Base-by-base conservation (phyloP, 1,140 invertebrate species). In the Camponotus vicinus region DNA sequence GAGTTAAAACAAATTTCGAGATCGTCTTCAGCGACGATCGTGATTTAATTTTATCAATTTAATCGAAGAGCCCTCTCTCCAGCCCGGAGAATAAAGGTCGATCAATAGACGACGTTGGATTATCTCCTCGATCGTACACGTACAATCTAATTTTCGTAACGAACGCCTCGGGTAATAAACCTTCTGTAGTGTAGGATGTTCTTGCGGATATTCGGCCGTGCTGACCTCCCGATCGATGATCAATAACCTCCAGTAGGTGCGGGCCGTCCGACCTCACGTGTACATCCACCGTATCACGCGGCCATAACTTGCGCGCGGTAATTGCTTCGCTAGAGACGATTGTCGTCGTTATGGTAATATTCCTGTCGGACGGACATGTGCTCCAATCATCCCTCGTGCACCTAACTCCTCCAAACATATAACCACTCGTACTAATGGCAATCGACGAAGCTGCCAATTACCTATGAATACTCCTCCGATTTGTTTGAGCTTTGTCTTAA, bases 301-400 rank as follows among this genome's bases (percentile, higher is more conserved):
- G 83, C 86, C 82, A 87, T 87, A 87, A 85, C 86, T 87, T 49
- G 86, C 49, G 55, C 86, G 45, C 73, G 73, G 86, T 87, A 87
- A 87, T 87, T 87, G 83, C 73, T 78, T 87, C 66, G 85, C 77
- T 80, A 86, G 78, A 86, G 85, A 86, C 85, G 85, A 86, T 86
- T 86, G 85, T 86, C 85, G 66, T 86, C 85, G 85, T 86, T 86
- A 86, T 86, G 85, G 85, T 86, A 86, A 87, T 87, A 87, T 78
- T 87, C 73, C 85, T 75, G 64, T 69, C 82, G 63, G 55, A 21
- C 55, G 73, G 71, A 87, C 82, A 85, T 85, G 86, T 87, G 82
- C 73, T 85, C 57, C 86, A 78, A 87, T 87, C 73, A 85, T 87
- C 83, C 42, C 64, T 80, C 45, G 82, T 70, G 45, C 64, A 85